Evolutionary conservation across 1,140 invertebrate species (phyloP), one percentile per base, ranked within the genome.

Genomic region (Plutomurus gul): DNA sequence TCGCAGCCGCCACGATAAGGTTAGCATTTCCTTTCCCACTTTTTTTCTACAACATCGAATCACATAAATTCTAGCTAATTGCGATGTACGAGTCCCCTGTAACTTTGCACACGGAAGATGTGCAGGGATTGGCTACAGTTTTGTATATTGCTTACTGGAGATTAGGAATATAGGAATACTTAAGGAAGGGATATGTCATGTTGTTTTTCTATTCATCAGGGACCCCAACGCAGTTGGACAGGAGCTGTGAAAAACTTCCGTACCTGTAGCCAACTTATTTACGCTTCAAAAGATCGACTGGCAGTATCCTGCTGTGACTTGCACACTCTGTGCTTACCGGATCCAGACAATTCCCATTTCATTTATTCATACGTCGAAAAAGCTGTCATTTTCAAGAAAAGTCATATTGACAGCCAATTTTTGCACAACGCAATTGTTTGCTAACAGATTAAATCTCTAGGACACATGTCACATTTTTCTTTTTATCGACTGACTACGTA

Each of bases 1-100:
- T 30, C 56, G 56, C 18, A 33, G 56, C 56, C 56, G 56, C 25
- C 56, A 65, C 56, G 56, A 65, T 65, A 65, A 65, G 56, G 56
- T 65, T 65, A 65, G 56, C 36, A 27, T 65, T 33, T 65, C 56
- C 56, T 33, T 65, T n/a, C 18, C n/a, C 27, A 65, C 30, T 65
- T 25, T 65, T 30, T 65, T 7, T 30, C 3, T 33, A 33, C n/a
- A n/a, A n/a, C 4, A n/a, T 65, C 27, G 20, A 51, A 22, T 36
- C 13, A 25, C 56, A 65, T 65, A 65, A 65, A 65, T 65, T 65
- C 16, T n/a, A n/a, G n/a, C n/a, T n/a, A n/a, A n/a, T n/a, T n/a
- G n/a, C n/a, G n/a, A n/a, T n/a, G n/a, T n/a, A n/a, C n/a, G n/a
- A n/a, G n/a, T n/a, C n/a, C n/a, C n/a, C n/a, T n/a, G n/a, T n/a